These are phyloP conservation scores for Machimus rusticus DNA, from an alignment of 2,888 invertebrate species.

Conservation along the genomic window DNA sequence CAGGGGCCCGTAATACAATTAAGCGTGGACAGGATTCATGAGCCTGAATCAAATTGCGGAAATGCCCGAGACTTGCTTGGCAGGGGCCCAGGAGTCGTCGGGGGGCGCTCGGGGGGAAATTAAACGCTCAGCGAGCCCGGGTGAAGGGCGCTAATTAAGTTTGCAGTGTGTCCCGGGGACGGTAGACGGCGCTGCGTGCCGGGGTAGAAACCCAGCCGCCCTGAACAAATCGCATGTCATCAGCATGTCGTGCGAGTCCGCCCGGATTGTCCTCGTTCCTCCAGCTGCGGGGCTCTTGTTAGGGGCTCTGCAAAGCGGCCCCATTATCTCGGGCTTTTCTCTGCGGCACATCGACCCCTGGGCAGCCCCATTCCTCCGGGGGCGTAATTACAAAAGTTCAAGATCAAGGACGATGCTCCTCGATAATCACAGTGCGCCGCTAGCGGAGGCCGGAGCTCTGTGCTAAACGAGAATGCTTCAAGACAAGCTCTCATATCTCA, in stretches of 20 bases:
- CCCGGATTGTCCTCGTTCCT: neutral
- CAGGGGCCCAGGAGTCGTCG: neutral
- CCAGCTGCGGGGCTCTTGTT: neutral
- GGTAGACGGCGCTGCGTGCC: neutral
- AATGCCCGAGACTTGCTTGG: neutral
- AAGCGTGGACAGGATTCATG: neutral
- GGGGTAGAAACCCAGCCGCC: neutral
- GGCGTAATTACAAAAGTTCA: slow-evolving; percentile 12
- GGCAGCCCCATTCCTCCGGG: neutral
- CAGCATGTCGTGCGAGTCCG: neutral
- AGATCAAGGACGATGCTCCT: slow-evolving; percentile 26
- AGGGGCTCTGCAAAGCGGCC: neutral
- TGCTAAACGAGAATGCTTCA: neutral
- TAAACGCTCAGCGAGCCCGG: neutral
- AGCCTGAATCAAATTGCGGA: neutral
- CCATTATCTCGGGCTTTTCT: neutral
- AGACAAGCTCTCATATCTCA: neutral
- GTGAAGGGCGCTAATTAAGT: slow-evolving; percentile 3
- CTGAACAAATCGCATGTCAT: slow-evolving; percentile 16
- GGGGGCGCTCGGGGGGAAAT: neutral
- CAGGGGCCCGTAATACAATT: neutral
- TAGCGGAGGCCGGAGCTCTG: neutral
- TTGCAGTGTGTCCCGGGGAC: neutral
- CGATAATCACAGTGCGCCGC: neutral
- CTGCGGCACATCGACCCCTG: neutral